These are phyloP conservation scores for Syrista parreyssii DNA, from an alignment of 2,888 invertebrate genomes.

Conservation along the genomic window DNA sequence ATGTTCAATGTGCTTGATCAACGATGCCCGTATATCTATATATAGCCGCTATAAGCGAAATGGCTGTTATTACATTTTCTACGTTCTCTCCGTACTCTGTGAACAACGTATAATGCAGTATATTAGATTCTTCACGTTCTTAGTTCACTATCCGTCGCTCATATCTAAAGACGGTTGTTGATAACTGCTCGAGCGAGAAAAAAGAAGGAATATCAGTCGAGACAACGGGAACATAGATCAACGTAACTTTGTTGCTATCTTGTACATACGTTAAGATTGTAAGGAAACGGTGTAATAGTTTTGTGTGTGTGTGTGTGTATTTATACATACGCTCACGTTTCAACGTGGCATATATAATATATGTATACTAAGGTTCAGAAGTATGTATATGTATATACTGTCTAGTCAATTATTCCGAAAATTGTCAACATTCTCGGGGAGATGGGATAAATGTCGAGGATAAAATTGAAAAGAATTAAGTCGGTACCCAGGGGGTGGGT, in stretches of 20 bases:
- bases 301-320: too few species aligned
- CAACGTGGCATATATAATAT: neutral
- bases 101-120: neutral
- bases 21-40: neutral
- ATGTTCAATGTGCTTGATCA: neutral
- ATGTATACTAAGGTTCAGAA: neutral
- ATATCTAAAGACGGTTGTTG: neutral
- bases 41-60: neutral
- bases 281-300: neutral
- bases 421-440: conserved; percentile 1
- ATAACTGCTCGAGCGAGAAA: neutral
- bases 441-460: neutral
- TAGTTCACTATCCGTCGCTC: neutral
- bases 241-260: neutral
- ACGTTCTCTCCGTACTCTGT: neutral
- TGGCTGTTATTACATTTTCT: neutral
- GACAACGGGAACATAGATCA: neutral
- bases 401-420: neutral
- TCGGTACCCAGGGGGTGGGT: neutral
- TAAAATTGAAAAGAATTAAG: neutral
- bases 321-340: neutral
- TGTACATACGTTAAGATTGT: neutral
- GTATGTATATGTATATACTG: neutral
- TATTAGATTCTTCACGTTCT: neutral
- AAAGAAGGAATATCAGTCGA: neutral